Base-by-base conservation (phyloP, 2,888 invertebrate species). In the Bombyx huttoni region DNA sequence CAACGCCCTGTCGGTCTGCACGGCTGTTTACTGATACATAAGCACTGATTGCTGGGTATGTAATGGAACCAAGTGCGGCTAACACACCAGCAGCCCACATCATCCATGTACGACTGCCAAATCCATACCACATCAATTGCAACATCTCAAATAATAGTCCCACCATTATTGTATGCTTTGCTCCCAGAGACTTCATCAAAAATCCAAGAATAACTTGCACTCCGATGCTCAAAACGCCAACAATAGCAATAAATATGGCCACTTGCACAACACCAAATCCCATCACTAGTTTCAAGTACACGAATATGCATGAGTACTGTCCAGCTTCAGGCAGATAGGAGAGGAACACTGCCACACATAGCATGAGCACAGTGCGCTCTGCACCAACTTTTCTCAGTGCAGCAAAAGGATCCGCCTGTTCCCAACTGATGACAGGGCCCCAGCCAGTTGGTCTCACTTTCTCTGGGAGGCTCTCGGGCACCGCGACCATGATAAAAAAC, bases 301-400 rank as follows among this genome's bases (percentile, higher is more conserved):
- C 99, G 89, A 99, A 99, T 89, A 99, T 98, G 89, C 99, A 99
- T 54, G 99, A 99, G 89, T 99, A 99, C 89, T 99, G 98, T 62
- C 99, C 99, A 47, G 96, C 96, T 88, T 99, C 99, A 2, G 99
- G 99, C 65, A 99, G 90, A 87, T 99, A 99, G 24, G 98, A 98
- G 54, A 99, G 91, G 81, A 99, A 97, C 70, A 99, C 99, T 50
- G 99, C 96, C 63, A 98, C 94, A 84, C 99, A 98, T 69, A 99
- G 91, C 92, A 99, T 95, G 68, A 99, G 90, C 72, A 99, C 97
- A 60, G 98, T 97, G 68, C 96, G 94, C 81, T 99, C 98, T 64
- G 96, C 94, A 61, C 98, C 97, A 58, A 98, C 97, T 89, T 96
- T 95, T 57, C 94, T 90, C 56, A 98, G 83, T n/a, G 96, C 94